These are phyloP conservation scores for Stichodactyla mertensii DNA, from an alignment of 64 coral and sea anemone species.

Conservation along the genomic window DNA sequence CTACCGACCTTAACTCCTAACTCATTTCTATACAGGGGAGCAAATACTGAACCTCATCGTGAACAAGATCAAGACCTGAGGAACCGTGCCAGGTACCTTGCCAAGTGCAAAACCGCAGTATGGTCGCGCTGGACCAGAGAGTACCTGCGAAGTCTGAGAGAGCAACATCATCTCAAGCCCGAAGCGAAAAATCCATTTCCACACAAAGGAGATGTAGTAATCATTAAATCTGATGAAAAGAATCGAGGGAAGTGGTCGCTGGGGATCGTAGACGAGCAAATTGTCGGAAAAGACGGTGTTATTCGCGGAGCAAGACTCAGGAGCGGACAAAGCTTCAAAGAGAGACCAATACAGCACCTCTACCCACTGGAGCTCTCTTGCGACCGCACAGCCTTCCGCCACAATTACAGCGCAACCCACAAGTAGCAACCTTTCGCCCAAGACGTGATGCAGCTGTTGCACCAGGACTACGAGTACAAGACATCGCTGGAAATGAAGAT, in stretches of 20 bases:
- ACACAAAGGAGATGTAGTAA: background rate
- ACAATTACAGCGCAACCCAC: constrained; percentile 5
- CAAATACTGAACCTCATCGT: background rate
- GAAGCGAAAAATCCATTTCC: constrained; percentile 8
- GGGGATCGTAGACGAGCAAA: background rate
- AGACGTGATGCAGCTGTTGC: constrained; percentile 40
- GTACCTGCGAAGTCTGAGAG: constrained; percentile 9
- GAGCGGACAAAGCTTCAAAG: background rate
- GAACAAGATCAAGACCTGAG: background rate
- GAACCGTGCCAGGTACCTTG: background rate
- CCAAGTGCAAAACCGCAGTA: constrained; percentile 1
- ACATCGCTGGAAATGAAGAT: background rate
- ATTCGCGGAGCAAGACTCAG: constrained; percentile 2
- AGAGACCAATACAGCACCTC: constrained; percentile 20
- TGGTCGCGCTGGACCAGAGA: background rate
- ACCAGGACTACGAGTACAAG: background rate
- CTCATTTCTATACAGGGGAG: background rate
- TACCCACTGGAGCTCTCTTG: constrained; percentile 31
- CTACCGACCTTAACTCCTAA: constrained; percentile 11
- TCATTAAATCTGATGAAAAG: constrained; percentile 16
- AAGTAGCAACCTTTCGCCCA: background rate
- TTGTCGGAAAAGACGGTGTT: constrained; percentile 18
- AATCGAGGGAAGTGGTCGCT: constrained; percentile 27
- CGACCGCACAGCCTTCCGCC: constrained; percentile 4
- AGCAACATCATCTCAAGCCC: background rate